Conservation (phyloP, 2,113 vertebrate genomes). For the Porphyrio hochstetteri region DNA sequence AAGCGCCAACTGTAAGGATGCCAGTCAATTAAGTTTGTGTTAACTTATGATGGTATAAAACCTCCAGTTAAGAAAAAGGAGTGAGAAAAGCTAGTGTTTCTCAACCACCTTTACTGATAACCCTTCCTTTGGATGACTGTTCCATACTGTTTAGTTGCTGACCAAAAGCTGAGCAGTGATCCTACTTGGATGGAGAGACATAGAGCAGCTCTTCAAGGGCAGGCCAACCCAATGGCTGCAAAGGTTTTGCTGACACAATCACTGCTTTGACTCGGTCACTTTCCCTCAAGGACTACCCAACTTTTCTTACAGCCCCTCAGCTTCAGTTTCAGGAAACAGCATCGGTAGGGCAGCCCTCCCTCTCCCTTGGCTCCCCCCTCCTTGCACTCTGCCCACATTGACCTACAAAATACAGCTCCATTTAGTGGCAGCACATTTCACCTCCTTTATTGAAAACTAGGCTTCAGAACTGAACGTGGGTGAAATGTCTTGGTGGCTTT, state of each 20-base stretch:
- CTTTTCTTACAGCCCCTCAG: not conserved
- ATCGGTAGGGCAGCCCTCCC: not conserved
- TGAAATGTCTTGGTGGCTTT: not conserved
- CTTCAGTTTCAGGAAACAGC: not conserved
- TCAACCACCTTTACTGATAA: not conserved
- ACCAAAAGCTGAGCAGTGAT: not conserved
- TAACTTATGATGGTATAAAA: not conserved
- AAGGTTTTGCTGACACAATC: not conserved
- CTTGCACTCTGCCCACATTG: not conserved
- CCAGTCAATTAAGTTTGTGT: not conserved
- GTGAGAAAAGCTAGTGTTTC: not conserved
- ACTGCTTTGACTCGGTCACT: not conserved
- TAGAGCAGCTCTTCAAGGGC: not conserved
- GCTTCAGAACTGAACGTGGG: not conserved
- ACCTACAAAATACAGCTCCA: not conserved
- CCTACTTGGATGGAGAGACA: not conserved
- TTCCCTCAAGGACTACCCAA: not conserved
- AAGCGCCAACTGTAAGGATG: not conserved
- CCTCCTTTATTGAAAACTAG: not conserved
- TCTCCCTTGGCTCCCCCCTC: not conserved
- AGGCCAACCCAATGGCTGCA: not conserved
- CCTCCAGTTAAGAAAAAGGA: not conserved
- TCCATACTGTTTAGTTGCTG: not conserved
- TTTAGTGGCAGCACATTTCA: not conserved
- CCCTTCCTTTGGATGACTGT: not conserved